Evolutionary conservation across 2,888 invertebrate species (phyloP).

Genomic region (Cetonia aurata): DNA sequence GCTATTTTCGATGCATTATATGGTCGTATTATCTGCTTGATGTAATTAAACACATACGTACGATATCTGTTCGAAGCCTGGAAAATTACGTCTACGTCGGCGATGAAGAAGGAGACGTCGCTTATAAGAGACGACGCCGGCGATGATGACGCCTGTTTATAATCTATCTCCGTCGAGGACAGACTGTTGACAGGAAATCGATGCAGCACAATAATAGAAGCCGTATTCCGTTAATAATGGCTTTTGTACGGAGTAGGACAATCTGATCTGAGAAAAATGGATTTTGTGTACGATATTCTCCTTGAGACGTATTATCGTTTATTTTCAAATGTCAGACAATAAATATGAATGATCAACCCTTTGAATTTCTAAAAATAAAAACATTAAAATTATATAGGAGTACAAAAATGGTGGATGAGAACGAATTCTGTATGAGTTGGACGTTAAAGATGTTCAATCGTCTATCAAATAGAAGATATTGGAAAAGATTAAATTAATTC

Average conservation of each 20-base stretch:
- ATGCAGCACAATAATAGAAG: conserved; percentile 37
- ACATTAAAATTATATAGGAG: too few species aligned
- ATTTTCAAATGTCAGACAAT: too few species aligned
- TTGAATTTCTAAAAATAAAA: too few species aligned
- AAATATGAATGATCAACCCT: too few species aligned
- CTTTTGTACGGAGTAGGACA: conserved; percentile 30
- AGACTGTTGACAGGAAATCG: conserved; percentile 28
- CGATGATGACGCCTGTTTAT: conserved; percentile 27
- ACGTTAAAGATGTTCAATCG: too few species aligned
- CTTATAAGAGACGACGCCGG: conserved; percentile 12
- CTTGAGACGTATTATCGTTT: neutral
- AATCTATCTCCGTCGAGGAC: conserved; percentile 38
- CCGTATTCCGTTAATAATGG: conserved; percentile 35
- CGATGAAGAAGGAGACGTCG: too few species aligned
- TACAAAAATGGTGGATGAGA: too few species aligned
- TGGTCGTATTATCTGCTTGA: conserved; percentile 19
- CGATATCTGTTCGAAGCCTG: conserved; percentile 21
- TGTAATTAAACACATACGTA: conserved; percentile 33
- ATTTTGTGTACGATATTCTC: conserved; percentile 22
- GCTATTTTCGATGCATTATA: conserved; percentile 16
- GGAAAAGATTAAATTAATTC: too few species aligned
- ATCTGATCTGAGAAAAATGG: conserved; percentile 17
- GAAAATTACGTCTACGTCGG: conserved; percentile 29
- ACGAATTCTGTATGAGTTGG: too few species aligned
- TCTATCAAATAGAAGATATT: too few species aligned